Base-by-base conservation (phyloP, 2,113 vertebrate species). In the Perca fluviatilis region DNA sequence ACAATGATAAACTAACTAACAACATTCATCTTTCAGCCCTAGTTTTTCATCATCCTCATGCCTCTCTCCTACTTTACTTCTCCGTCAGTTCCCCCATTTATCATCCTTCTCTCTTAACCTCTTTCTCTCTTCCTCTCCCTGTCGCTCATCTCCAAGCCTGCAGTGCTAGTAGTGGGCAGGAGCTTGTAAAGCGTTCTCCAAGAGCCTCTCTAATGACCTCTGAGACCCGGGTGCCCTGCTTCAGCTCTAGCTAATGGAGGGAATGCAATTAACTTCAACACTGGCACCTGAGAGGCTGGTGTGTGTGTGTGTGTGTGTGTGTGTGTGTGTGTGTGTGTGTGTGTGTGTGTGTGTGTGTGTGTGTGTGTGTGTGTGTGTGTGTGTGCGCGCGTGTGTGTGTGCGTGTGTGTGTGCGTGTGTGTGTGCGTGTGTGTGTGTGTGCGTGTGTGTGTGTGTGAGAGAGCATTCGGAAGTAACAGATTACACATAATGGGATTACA, bases 261-360 rank as follows among this genome's bases (percentile, higher is more conserved):
- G 86, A 95, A 95, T 94, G 94, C 94, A 95, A 95, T 95, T 95
- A 95, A 93, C 79, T 89, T 81, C 85, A 89, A 77, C 76, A 36
- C 91, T 85, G 91, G 91, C 92, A 94, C 94, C 93, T 93, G 92
- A 89, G 89, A 93, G 93, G 86, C 93, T 91, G 91, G 74, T 74
- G 65, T 33, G 40, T 36, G 69, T 0, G 64, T 14, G 65, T 57
- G 66, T 43, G 15, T 18, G 63, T 23, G 56, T 46, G 57, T 23
- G 66, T 40, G 64, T 64, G 30, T 50, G 77, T 58, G 72, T 30
- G 65, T 40, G 68, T 25, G 49, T 57, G 51, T 62, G 60, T 36
- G 57, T 30, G 57, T 18, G 25, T n/a, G 36, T n/a, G 62, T 65
- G n/a, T 56, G 69, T 50, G 30, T 43, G 66, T 1, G 61, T 21